A percentile compares a stretch with the other conserved stretches of the same genome.
phyloP scores from a whole-genome alignment of 30 jellyfish, hydroid and myxozoan genomes.

The Pelagia noctiluca region DNA sequence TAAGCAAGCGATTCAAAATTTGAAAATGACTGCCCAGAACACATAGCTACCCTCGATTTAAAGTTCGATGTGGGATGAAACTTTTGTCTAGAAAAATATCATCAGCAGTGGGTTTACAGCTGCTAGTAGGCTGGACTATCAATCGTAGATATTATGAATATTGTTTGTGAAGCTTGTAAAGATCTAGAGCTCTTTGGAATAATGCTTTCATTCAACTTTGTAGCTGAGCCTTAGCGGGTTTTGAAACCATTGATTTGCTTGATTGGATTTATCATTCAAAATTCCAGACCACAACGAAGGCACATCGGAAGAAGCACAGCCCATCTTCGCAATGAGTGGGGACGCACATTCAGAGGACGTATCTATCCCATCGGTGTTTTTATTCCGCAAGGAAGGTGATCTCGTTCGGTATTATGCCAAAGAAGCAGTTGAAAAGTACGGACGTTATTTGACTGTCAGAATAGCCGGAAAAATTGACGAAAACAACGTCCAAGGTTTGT shows the following conservation, averaged over 20 bases:
- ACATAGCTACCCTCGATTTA: no score
- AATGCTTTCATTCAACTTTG: not conserved
- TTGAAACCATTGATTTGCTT: not conserved
- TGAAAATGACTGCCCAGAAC: no score
- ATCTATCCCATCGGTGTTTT: constrained; percentile 91
- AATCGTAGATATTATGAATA: no score
- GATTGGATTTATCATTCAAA: not conserved
- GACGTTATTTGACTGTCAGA: constrained; percentile 37
- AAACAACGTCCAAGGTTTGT: constrained; percentile 7
- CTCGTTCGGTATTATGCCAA: constrained; percentile 59
- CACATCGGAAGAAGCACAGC: constrained; percentile 74
- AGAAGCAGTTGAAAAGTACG: constrained; percentile 17
- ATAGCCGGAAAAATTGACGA: constrained; percentile 55
- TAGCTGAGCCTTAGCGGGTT: not conserved
- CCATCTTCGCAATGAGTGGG: constrained; percentile 97
- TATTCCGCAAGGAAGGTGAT: constrained; percentile 90
- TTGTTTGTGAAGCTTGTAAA: no score
- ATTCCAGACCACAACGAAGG: constrained; percentile 67
- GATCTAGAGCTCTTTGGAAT: no score
- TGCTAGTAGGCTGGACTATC: no score
- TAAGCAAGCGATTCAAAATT: no score
- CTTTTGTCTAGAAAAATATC: no score
- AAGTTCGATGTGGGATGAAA: no score
- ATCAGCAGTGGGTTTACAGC: no score
- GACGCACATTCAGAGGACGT: constrained; percentile 91